A percentile compares a stretch with the other conserved stretches of the same genome.
Conservation (phyloP, 2,113 vertebrate species). For the Cranoglanis bouderius region DNA sequence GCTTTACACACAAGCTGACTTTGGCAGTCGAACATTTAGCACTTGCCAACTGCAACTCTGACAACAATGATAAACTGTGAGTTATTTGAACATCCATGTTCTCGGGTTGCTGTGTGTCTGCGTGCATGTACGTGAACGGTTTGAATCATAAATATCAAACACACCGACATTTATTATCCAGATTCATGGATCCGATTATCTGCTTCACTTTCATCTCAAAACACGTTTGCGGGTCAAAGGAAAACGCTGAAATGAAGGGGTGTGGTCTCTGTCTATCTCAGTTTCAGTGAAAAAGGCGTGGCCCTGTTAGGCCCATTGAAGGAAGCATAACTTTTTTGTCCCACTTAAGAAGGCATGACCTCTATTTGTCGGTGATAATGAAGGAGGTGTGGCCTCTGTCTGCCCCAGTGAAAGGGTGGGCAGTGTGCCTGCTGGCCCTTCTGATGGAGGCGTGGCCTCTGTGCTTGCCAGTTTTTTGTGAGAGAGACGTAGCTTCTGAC, state of each 20-base stretch:
- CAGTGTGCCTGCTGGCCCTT: neutral
- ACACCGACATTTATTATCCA: neutral
- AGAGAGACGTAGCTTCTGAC: neutral
- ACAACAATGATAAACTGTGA: conserved; percentile 3
- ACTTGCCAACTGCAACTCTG: conserved; percentile 19
- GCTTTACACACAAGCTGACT: conserved; percentile 30
- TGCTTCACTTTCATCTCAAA: neutral
- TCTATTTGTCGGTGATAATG: neutral
- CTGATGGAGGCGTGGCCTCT: neutral
- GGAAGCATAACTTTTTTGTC: neutral
- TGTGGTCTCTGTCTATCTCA: neutral
- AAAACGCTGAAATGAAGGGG: neutral
- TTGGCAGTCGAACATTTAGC: neutral
- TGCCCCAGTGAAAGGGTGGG: neutral
- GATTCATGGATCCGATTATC: neutral
- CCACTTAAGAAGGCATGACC: neutral
- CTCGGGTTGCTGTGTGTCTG: neutral
- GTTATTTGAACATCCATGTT: conserved; percentile 13
- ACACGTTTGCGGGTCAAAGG: neutral
- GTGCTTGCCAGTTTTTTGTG: neutral
- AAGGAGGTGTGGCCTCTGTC: neutral
- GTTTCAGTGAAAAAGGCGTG: neutral
- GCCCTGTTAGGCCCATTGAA: too few species aligned
- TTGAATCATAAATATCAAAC: neutral
- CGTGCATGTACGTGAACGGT: neutral